phyloP scores from a whole-genome alignment of 2,888 invertebrate genomes.

The Diarsia dahlii region DNA sequence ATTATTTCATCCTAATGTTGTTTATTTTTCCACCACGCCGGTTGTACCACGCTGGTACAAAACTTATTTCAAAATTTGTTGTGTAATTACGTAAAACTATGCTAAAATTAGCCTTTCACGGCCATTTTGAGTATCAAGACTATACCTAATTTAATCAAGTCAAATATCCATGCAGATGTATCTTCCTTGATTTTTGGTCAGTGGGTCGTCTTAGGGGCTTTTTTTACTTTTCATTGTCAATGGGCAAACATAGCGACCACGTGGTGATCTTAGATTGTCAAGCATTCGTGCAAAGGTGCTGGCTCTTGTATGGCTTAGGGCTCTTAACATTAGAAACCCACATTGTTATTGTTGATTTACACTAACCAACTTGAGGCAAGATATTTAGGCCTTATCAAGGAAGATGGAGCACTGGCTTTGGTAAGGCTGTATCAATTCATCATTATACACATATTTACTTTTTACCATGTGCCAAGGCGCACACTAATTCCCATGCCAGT shows the following conservation, averaged over 20 bases:
- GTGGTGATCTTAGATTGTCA: conserved; percentile 20
- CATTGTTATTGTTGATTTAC: background rate
- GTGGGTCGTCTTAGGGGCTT: no score
- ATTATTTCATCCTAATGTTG: background rate
- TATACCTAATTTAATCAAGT: background rate
- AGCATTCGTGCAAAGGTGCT: background rate
- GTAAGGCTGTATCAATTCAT: no score
- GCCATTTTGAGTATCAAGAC: no score
- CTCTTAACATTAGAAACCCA: background rate
- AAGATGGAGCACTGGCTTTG: background rate
- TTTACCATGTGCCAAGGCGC: background rate
- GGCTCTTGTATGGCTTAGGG: no score
- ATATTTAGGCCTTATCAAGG: background rate
- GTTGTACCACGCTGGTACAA: conserved; percentile 29
- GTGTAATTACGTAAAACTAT: background rate
- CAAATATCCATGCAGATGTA: background rate
- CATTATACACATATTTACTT: background rate
- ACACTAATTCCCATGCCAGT: background rate
- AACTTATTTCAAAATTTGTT: background rate
- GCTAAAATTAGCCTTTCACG: background rate
- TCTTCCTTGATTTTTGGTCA: no score
- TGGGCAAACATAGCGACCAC: conserved; percentile 32
- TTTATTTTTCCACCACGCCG: conserved; percentile 33
- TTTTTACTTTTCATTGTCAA: background rate
- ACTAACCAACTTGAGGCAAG: no score